Evolutionary conservation across 1,140 invertebrate species (phyloP).

Genomic region (Chelonus insularis): DNA sequence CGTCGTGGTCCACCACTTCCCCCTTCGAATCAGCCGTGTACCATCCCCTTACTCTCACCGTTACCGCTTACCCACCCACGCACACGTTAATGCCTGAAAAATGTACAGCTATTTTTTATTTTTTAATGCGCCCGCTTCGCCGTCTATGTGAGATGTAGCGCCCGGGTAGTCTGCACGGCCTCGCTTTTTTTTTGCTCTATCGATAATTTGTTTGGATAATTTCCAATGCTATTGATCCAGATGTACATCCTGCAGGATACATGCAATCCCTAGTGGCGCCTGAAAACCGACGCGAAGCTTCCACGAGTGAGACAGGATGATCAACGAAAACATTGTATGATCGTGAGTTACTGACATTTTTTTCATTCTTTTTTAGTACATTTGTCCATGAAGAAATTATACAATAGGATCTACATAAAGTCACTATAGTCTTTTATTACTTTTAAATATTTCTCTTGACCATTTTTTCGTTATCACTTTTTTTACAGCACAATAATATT

Average conservation of each 20-base stretch:
- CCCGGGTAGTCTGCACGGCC: conserved; percentile 27
- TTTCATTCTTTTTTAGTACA: conserved; percentile 41
- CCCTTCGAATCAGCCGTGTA: conserved; percentile 1
- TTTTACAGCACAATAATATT: no score
- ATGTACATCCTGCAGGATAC: conserved; percentile 58
- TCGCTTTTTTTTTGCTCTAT: conserved; percentile 53
- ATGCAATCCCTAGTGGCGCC: conserved; percentile 51
- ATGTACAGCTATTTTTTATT: conserved; percentile 63
- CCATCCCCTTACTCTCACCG: conserved; percentile 18
- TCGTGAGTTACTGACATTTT: conserved; percentile 58
- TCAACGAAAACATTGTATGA: conserved; percentile 36
- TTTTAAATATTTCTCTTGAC: no score
- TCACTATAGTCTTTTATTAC: no score
- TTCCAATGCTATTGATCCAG: conserved; percentile 62
- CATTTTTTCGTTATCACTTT: no score
- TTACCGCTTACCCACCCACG: conserved; percentile 35
- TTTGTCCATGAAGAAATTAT: conserved; percentile 44
- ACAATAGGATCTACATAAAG: background rate
- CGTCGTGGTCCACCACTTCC: conserved; percentile 5
- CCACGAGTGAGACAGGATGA: conserved; percentile 7
- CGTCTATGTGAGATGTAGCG: conserved; percentile 57
- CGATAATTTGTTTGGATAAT: conserved; percentile 63
- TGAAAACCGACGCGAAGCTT: conserved; percentile 21
- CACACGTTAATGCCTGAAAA: conserved; percentile 61
- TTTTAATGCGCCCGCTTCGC: conserved; percentile 57